phyloP scores from a whole-genome alignment of 2,113 vertebrate genomes.

The Tauraco erythrolophus region DNA sequence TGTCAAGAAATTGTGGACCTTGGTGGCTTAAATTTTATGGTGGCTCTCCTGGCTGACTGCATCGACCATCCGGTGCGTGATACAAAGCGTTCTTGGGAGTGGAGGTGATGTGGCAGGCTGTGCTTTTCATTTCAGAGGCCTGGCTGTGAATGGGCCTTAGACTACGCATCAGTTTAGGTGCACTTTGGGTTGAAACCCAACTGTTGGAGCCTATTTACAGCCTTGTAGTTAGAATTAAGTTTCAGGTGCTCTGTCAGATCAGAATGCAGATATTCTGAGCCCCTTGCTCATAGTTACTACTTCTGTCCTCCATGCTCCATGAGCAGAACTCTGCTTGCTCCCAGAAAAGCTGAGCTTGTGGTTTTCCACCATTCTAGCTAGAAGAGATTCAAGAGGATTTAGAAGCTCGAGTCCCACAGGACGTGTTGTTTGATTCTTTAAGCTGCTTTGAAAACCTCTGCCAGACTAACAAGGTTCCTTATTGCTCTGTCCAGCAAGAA shows the following conservation, averaged over 20 bases:
- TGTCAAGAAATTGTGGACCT: conserved; percentile 95
- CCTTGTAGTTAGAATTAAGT: rapidly evolving
- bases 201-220: neutral
- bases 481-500: neutral
- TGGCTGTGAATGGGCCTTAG: neutral
- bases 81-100: rapidly evolving
- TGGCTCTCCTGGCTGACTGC: conserved; percentile 85
- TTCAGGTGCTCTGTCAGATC: neutral
- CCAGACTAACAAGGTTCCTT: neutral
- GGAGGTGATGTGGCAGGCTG: rapidly evolving
- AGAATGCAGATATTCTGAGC: neutral
- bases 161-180: neutral
- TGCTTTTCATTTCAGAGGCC: neutral
- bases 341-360: neutral
- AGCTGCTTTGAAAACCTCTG: neutral
- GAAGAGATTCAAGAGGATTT: neutral
- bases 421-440: neutral
- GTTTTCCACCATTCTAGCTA: neutral
- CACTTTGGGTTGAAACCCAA: neutral
- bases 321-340: neutral
- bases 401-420: neutral
- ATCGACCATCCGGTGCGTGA: conserved; percentile 78
- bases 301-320: rapidly evolving
- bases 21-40: conserved; percentile 88
- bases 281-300: neutral